phyloP scores from a whole-genome alignment of 1,140 invertebrate genomes.

The Papilio xuthus region DNA sequence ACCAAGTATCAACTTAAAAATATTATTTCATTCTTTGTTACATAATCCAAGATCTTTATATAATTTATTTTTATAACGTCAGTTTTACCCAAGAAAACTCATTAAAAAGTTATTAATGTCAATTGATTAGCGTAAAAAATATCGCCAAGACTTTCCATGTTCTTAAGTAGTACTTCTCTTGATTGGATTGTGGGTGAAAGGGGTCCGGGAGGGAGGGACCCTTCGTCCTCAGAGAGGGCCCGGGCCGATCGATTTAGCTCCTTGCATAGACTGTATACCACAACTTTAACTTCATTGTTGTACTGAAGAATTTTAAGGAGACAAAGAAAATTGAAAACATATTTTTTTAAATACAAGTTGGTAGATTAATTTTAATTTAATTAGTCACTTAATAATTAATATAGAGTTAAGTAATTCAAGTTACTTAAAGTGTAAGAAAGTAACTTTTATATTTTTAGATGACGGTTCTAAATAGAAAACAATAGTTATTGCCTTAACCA shows the following conservation, averaged over 20 bases:
- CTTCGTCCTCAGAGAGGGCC: slow-evolving; percentile 47
- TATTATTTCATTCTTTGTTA: not conserved
- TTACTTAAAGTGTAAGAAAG: too few species aligned
- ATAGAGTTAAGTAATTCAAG: too few species aligned
- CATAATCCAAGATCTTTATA: not conserved
- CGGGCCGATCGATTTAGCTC: slow-evolving; percentile 72
- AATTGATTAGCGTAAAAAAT: not conserved
- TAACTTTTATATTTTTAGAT: too few species aligned
- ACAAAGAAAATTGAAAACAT: not conserved
- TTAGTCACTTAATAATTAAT: too few species aligned
- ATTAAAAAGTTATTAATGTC: slow-evolving; percentile 1
- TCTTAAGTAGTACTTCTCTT: slow-evolving; percentile 26
- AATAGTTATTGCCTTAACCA: not conserved
- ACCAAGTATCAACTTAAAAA: not conserved
- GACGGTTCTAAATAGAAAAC: not conserved
- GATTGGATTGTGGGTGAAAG: slow-evolving; percentile 42
- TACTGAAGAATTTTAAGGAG: not conserved
- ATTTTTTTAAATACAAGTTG: not conserved
- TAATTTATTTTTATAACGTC: not conserved
- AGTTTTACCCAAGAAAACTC: not conserved
- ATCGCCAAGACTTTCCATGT: slow-evolving; percentile 15
- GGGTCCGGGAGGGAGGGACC: slow-evolving; percentile 48
- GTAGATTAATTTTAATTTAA: too few species aligned
- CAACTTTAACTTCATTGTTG: not conserved
- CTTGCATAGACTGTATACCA: slow-evolving; percentile 13